A percentile compares a stretch with the other conserved stretches of the same genome.
phyloP scores from a whole-genome alignment of 2,797 vertebrate species.

The Jordanella pulchra region DNA sequence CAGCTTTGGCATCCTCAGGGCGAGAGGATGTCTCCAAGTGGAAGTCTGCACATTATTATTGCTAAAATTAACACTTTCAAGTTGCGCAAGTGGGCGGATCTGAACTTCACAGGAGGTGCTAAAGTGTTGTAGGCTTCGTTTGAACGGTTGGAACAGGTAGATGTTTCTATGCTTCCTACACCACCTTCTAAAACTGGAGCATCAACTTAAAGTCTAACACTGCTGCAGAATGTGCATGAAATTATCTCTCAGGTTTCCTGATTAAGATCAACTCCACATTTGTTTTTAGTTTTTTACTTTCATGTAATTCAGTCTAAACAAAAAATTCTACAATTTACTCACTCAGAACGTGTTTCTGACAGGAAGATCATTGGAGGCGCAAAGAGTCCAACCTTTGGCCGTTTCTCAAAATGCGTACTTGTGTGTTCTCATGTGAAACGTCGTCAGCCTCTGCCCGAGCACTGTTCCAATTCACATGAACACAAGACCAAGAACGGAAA shows the following conservation, averaged over 20 bases:
- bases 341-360: neutral
- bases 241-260: neutral
- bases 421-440: no score
- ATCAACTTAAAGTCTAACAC: neutral
- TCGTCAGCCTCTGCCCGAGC: no score
- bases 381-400: no score
- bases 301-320: no score
- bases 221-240: neutral
- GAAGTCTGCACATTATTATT: constrained; percentile 17
- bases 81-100: constrained; percentile 19
- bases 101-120: constrained; percentile 1
- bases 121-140: constrained; percentile 1
- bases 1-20: constrained; percentile 33
- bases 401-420: no score
- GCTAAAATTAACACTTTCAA: constrained; percentile 40
- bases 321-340: neutral
- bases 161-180: constrained; percentile 3
- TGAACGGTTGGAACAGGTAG: constrained; percentile 6
- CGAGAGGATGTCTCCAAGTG: neutral
- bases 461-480: no score
- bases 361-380: neutral
- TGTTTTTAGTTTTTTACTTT: no score
- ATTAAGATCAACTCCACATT: neutral
- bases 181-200: neutral
- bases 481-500: no score